Base-by-base conservation (phyloP, 2,888 invertebrate species). In the Cataglyphis rosenhaueri region DNA sequence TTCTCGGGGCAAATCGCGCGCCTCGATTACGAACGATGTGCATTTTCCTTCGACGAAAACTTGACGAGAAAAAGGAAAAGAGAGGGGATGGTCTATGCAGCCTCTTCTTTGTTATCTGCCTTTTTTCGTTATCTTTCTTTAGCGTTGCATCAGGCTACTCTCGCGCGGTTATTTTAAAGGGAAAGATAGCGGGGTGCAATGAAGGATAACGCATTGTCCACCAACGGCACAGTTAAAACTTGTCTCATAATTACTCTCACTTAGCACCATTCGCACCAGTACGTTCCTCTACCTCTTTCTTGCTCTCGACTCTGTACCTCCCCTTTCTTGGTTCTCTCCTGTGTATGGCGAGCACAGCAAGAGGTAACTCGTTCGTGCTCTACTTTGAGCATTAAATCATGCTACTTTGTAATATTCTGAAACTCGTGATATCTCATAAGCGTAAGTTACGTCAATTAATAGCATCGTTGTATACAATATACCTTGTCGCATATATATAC, bases 221-320 rank as follows among this genome's bases (percentile, higher is more conserved):
- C 88, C 89, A 87, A 87, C 88, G 89, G 90, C 91, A 92, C 93
- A 93, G 92, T 94, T 94, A 94, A 94, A 94, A 93, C 93, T 94
- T 94, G 93, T 93, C 92, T 92, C 92, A 92, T 94, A 94, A 94
- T 94, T 94, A 93, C 92, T 92, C 93, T 93, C 93, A 93, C 94
- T 94, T 92, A 93, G 92, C 91, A 90, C 88, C 89, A 89, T 91
- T 90, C 86, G 84, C 87, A 82, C 83, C 82, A 21, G 89, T 90
- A 89, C 85, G 85, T 86, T 82, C 83, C 82, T 81, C 48, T 15
- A 59, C 18, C 44, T 35, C 25, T 55, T 74, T 70, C 21, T 70
- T 65, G 55, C 68, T 74, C 68, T 74, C 38, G 25, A 66, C 68
- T 62, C 71, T 15, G 29, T 32, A 41, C 35, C 44, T 32, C 44